phyloP scores from a whole-genome alignment of 2,888 invertebrate genomes.

The Pristionchus exspectatus region DNA sequence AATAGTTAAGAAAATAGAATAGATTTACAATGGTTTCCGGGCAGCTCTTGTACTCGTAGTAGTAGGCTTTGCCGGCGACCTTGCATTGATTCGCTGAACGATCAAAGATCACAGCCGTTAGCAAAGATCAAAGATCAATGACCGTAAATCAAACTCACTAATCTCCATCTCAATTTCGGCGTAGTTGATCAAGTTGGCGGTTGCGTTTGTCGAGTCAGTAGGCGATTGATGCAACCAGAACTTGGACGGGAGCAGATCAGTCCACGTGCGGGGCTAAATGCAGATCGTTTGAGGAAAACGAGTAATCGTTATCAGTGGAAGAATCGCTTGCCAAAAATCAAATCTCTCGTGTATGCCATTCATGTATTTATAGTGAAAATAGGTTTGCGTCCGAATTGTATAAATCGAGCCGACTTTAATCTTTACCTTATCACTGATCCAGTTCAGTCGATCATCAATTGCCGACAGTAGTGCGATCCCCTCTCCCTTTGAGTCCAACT shows the following conservation, averaged over 20 bases:
- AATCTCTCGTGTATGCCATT: no score
- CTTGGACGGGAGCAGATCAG: neutral
- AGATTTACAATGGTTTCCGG: slow-evolving; percentile 49
- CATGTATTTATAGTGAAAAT: no score
- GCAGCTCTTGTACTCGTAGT: slow-evolving; percentile 50
- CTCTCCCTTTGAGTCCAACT: slow-evolving; percentile 31
- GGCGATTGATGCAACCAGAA: slow-evolving; percentile 56
- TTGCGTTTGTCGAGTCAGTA: slow-evolving; percentile 31
- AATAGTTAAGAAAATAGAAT: neutral
- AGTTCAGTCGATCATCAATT: slow-evolving; percentile 66
- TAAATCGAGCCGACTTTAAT: no score
- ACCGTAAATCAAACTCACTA: slow-evolving; percentile 17
- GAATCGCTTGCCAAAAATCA: no score
- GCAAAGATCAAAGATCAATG: neutral
- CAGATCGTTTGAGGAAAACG: no score
- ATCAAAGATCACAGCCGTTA: neutral
- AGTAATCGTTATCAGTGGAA: no score
- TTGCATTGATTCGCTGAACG: slow-evolving; percentile 54
- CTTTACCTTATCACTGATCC: slow-evolving; percentile 49
- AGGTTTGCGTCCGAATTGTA: no score
- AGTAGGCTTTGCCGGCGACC: slow-evolving; percentile 46
- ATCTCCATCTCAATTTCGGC: slow-evolving; percentile 13
- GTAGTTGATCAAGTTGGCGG: slow-evolving; percentile 55
- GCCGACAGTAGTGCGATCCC: slow-evolving; percentile 63
- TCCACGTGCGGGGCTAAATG: slow-evolving; percentile 37